Base-by-base conservation (phyloP, 2,888 invertebrate species). In the Baronia brevicornis region DNA sequence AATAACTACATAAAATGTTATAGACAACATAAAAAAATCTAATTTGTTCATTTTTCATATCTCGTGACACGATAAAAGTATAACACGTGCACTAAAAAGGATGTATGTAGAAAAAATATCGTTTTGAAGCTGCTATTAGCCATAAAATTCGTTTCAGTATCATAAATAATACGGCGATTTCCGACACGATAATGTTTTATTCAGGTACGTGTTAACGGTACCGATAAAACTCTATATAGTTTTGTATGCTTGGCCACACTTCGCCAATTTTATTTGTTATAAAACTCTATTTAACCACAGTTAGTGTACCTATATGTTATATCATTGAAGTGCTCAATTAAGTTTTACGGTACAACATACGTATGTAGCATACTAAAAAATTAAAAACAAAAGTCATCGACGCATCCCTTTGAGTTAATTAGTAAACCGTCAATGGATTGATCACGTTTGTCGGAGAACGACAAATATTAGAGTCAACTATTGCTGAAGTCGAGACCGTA, bases 121-220 rank as follows among this genome's bases (percentile, higher is more conserved):
- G 8, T 29, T 28, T 37, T 48, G 44, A 46, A 46, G 36, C 36
- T 20, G 37, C 43, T 45, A 49, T 54, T 49, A 49, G 49, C 49
- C 39, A 48, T 56, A 56, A 56, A 57, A 57, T 50, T 54, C 44
- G 44, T 51, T 48, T 41, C 39, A 44, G 38, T 44, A 48, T 53
- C 49, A 55, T 60, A 60, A 61, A 60, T 55, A 59, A 50, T 48
- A 49, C 41, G 47, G 43, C 48, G 49, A 60, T 60, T 57, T 61
- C 53, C 49, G 50, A 46, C 47, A 48, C 42, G 51, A 51, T 53
- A 50, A 64, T 62, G 48, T 60, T 55, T 64, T 57, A 65, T 62
- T 64, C 62, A 61, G 43, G 39, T 48, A 52, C 57, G 54, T 60
- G 60, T 51, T 60, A 62, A 60, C 59, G 51, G 49, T 41, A 33